Percentiles rank a stretch among this genome's conserved stretches.
Conservation (phyloP, 1,140 invertebrate genomes). For the Tetragonula clypearis region DNA sequence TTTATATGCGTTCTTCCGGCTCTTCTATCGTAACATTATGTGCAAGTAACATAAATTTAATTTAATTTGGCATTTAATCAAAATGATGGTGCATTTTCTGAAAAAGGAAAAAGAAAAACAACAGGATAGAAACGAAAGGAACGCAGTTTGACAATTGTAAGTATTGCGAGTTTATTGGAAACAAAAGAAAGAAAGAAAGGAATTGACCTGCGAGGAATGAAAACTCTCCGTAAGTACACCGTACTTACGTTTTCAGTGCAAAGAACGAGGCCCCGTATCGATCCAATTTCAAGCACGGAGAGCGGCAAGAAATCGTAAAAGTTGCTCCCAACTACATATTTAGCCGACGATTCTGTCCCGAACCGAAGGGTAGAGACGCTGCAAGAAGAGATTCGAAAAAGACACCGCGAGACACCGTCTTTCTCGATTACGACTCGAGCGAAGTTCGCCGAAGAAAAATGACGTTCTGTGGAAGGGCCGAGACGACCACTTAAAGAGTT, state of each 20-base stretch:
- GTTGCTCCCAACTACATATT: slow-evolving; percentile 1
- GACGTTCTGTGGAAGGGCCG: neutral
- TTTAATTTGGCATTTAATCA: too few species aligned
- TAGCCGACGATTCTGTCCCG: neutral
- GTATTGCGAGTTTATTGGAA: neutral
- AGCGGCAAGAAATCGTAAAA: slow-evolving; percentile 1
- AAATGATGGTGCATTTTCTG: too few species aligned
- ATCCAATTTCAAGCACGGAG: neutral
- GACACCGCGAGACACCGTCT: neutral
- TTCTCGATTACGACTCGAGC: neutral
- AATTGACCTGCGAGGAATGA: neutral
- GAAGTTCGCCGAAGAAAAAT: neutral
- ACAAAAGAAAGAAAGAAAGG: neutral
- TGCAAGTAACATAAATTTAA: too few species aligned
- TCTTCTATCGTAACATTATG: too few species aligned
- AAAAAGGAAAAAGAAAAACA: too few species aligned
- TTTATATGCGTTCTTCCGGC: too few species aligned
- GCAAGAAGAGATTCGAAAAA: neutral
- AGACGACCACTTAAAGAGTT: neutral
- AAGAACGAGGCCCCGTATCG: neutral
- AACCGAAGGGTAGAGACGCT: neutral
- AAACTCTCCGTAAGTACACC: neutral
- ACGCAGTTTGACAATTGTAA: too few species aligned
- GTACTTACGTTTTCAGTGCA: neutral
- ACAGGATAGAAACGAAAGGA: too few species aligned